Evolutionary conservation across 2,113 vertebrate species (phyloP), one percentile per base, ranked within the genome.

Genomic region (Ptilonorhynchus violaceus): DNA sequence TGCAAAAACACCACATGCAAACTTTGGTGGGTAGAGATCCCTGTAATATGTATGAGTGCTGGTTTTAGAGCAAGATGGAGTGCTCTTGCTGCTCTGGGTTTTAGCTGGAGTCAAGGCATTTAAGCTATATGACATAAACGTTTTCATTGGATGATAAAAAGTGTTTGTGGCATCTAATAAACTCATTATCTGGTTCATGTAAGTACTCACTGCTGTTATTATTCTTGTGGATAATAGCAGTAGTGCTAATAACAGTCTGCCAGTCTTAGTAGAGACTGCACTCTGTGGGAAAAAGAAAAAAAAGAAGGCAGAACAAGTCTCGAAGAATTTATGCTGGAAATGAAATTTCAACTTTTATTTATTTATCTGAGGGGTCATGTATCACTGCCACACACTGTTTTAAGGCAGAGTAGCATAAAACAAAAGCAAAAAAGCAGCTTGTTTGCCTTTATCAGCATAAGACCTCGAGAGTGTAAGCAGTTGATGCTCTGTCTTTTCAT

Each of bases 1-100:
- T 94, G 87, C 92, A 94, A 92, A 95, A 97, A 70, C 60, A 92
- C 92, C 92, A 66, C 77, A 95, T 95, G 95, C 92, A 96, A 96
- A 96, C 80, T 93, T 62, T 17, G 33, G 79, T 85, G 85, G 79
- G 72, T 72, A 89, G 72, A 81, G 56, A 81, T 88, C 83, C 86
- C 81, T 92, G 63, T 49, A 75, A 77, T 94, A 91, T 94, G 74
- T 19, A 85, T 91, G 66, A 93, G 76, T 50, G 64, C 63, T 80
- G 70, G 76, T 64, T 95, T 96, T 76, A 89, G 75, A 91, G 44
- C 1, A 31, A 88, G 93, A 69, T 84, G 78, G 67, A 94, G 52
- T 33, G 50, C 94, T 80, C 62, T 49, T 2, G 5, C 37, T 50
- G 10, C 15, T 75, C 62, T 5, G 13, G 7, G 22, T 75, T 86